Percentiles rank a stretch among this genome's conserved stretches.
These are phyloP conservation scores for Dendrolimus houi DNA, from an alignment of 2,888 invertebrate species.

Conservation along the genomic window DNA sequence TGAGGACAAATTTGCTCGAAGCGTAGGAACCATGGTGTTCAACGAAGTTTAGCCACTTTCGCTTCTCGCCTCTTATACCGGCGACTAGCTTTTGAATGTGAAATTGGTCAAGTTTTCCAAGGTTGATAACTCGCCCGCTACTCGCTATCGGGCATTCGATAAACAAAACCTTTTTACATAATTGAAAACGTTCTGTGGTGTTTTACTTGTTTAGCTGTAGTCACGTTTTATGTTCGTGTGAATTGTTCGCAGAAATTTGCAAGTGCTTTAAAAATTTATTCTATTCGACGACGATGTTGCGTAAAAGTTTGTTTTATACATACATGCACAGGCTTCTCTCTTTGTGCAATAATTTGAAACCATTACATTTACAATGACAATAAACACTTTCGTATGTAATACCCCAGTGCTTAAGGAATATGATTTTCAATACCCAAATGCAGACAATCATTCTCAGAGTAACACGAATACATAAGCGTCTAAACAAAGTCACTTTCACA, in stretches of 20 bases:
- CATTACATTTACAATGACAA: background rate
- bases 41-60: slow-evolving; percentile 53
- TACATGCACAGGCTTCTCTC: background rate
- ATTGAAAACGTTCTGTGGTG: slow-evolving; percentile 32
- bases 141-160: slow-evolving; percentile 22
- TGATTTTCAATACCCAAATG: too few species aligned
- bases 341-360: background rate
- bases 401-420: too few species aligned
- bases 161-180: slow-evolving; percentile 43
- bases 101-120: slow-evolving; percentile 51
- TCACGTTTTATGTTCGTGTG: slow-evolving; percentile 29
- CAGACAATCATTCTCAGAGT: too few species aligned
- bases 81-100: slow-evolving; percentile 47
- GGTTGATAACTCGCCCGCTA: slow-evolving; percentile 33
- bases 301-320: background rate
- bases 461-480: too few species aligned
- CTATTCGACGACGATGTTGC: background rate
- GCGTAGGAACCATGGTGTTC: slow-evolving; percentile 50
- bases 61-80: slow-evolving; percentile 26
- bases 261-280: slow-evolving; percentile 8
- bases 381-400: too few species aligned
- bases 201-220: slow-evolving; percentile 21
- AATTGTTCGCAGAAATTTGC: slow-evolving; percentile 6
- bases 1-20: slow-evolving; percentile 45
- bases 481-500: too few species aligned